These are phyloP conservation scores for Salvelinus sp. DNA, from an alignment of 2,113 vertebrate genomes.

Conservation along the genomic window DNA sequence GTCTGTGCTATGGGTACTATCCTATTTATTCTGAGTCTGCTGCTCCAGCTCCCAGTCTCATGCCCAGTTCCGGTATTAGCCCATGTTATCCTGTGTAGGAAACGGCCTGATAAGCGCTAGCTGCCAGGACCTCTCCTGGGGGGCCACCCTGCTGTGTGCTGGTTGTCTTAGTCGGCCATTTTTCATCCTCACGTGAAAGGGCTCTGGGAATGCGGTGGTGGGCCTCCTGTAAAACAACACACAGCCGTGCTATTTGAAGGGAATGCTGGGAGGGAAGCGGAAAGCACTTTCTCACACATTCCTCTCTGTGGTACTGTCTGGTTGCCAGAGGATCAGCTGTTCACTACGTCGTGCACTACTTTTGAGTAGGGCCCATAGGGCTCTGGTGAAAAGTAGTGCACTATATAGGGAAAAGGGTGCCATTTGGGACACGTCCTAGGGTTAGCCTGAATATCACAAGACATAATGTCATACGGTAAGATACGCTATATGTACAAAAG, in stretches of 20 bases:
- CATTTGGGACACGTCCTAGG: too few species aligned
- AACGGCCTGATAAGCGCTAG: conserved; percentile 28
- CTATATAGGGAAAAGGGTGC: too few species aligned
- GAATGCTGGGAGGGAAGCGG: conserved; percentile 55
- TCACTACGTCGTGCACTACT: too few species aligned
- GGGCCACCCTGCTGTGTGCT: conserved; percentile 17
- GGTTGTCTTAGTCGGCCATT: conserved; percentile 48
- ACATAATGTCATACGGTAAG: too few species aligned
- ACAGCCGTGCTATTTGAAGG: conserved; percentile 60
- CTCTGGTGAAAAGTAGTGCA: too few species aligned
- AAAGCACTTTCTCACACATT: conserved; percentile 68
- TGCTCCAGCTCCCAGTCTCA: background rate
- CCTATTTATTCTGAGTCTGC: conserved; percentile 2
- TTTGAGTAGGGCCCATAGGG: too few species aligned
- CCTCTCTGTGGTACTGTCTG: conserved; percentile 49
- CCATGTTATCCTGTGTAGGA: conserved; percentile 37
- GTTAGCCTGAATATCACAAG: too few species aligned
- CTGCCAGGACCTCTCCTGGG: conserved; percentile 12
- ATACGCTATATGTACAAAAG: too few species aligned
- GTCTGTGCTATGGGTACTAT: background rate
- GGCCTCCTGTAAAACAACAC: conserved; percentile 33
- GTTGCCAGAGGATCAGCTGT: background rate
- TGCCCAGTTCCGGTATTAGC: conserved; percentile 1
- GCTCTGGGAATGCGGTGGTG: conserved; percentile 56
- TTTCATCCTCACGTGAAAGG: conserved; percentile 45